Conservation (phyloP, 2,797 vertebrate species). For the Amazonetta brasiliensis region DNA sequence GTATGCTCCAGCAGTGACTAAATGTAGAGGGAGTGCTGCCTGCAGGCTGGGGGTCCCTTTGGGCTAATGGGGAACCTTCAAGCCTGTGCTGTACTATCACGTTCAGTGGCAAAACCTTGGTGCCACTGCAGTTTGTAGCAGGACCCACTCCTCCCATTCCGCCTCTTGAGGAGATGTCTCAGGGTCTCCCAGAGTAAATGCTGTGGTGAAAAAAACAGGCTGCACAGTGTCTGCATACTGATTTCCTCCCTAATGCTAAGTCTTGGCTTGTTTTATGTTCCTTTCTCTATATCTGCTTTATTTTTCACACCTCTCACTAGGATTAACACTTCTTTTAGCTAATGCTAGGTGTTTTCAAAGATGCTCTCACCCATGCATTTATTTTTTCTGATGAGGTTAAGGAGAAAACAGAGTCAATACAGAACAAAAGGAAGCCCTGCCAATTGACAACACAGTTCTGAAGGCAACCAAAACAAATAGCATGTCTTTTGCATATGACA, state of each 20-base stretch:
- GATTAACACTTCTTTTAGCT: neutral
- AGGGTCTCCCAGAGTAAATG: neutral
- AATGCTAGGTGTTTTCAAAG: neutral
- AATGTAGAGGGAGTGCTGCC: neutral
- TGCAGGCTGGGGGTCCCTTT: accelerated
- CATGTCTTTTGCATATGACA: neutral
- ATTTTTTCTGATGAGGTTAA: neutral
- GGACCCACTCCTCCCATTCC: accelerated
- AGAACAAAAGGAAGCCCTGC: neutral
- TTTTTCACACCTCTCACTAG: neutral
- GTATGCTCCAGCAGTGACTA: neutral
- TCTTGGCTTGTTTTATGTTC: neutral
- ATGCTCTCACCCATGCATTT: neutral
- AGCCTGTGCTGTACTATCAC: neutral
- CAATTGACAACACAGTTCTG: accelerated
- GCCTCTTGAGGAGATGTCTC: neutral
- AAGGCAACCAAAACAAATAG: neutral
- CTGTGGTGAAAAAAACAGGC: neutral
- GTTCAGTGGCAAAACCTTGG: neutral
- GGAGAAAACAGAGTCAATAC: neutral
- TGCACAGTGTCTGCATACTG: neutral
- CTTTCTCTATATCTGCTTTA: neutral
- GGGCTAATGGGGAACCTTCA: neutral
- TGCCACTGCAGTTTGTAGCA: accelerated
- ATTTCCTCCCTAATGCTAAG: accelerated